A percentile compares a stretch with the other conserved stretches of the same genome.
Conservation (phyloP, 2,888 invertebrate genomes). For the Sesia apiformis region DNA sequence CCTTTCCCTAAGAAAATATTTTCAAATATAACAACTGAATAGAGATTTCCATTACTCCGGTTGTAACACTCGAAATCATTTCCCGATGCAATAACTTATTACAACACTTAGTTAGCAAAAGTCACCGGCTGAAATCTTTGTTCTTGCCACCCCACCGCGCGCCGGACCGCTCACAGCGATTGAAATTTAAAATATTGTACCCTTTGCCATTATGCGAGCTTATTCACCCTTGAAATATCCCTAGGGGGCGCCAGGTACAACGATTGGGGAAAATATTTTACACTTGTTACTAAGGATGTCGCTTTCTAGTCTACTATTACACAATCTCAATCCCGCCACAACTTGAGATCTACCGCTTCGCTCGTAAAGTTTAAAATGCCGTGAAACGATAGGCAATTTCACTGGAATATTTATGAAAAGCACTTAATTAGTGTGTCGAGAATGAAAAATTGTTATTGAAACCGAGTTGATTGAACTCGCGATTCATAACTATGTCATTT, state of each 20-base stretch:
- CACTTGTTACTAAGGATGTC: constrained; percentile 74
- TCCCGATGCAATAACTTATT: constrained; percentile 45
- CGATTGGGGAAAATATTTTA: constrained; percentile 75
- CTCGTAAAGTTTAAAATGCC: constrained; percentile 31
- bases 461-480: constrained; percentile 69
- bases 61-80: constrained; percentile 16
- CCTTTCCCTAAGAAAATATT: constrained; percentile 1
- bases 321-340: constrained; percentile 22
- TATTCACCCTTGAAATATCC: constrained; percentile 76
- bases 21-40: constrained; percentile 1
- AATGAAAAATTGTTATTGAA: constrained; percentile 74
- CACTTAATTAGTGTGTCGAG: constrained; percentile 73
- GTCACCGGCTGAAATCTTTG: constrained; percentile 66
- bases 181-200: constrained; percentile 76
- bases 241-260: constrained; percentile 70
- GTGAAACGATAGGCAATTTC: constrained; percentile 14
- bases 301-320: constrained; percentile 55
- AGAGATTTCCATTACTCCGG: background rate
- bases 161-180: constrained; percentile 71
- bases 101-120: constrained; percentile 52
- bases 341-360: constrained; percentile 21
- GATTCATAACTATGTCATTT: constrained; percentile 71
- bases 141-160: constrained; percentile 52
- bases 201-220: constrained; percentile 75
- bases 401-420: constrained; percentile 64